Base-by-base conservation (phyloP, 2,113 vertebrate genomes). In the Prinia subflava region DNA sequence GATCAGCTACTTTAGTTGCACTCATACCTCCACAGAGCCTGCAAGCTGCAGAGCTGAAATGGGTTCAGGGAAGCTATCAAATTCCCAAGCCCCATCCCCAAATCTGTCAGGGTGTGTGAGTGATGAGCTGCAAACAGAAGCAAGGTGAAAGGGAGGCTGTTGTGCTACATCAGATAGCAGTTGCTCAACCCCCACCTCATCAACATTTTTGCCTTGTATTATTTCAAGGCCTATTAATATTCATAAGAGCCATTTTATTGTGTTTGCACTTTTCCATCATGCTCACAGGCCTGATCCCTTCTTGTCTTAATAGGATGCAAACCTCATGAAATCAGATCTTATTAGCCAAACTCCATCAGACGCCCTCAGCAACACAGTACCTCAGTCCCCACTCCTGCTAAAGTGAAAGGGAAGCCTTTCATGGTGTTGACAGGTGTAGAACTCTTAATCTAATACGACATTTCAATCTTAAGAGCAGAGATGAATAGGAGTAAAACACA, bases 181-280 rank as follows among this genome's bases (percentile, higher is more conserved):
- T 62, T 70, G 19, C 6, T 7, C 33, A 68, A 11, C 15, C 71
- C 21, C 31, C 46, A 23, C 7, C 71, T 69, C 78, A 94, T 94
- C 95, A 94, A 75, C 80, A 89, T 79, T 97, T 97, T 96, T 2
- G 83, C 82, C 85, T 44, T 6, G 68, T 75, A 79, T 97, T 97
- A 87, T 97, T 97, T 97, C 93, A 93, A 86, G 76, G 57, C 21
- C 73, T 94, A 95, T 98, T 98, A 97, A 98, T 98, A 98, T 98
- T 98, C 96, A 97, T 95, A 94, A 97, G 88, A 24, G 52, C 90
- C 53, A 52, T 96, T 97, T 96, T 85, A 94, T 94, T 93, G 95
- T 96, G 96, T 96, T 98, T 97, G 93, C 91, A 95, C 74, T 97
- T 98, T 98, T 96, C 97, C 92, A 41, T 96, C 96, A 92, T 46